A percentile compares a stretch with the other conserved stretches of the same genome.
Evolutionary conservation across 2,888 invertebrate species (phyloP).

Genomic region (Dioctria linearis): DNA sequence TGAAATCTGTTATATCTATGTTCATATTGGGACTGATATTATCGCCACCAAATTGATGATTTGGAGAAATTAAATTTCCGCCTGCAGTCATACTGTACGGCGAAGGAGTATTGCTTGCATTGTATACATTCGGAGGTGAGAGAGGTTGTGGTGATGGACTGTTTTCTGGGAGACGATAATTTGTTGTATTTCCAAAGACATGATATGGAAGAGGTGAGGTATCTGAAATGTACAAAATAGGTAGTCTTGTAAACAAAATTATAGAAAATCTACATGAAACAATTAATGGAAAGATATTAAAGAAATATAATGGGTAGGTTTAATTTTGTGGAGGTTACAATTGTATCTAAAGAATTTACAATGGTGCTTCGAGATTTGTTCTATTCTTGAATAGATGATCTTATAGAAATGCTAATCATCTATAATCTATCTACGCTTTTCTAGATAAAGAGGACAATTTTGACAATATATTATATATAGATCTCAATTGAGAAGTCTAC

Average conservation of each 20-base stretch:
- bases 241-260: too few species aligned
- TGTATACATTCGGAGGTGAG: constrained; percentile 67
- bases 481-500: too few species aligned
- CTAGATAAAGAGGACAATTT: too few species aligned
- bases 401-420: too few species aligned
- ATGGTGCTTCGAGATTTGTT: too few species aligned
- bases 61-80: constrained; percentile 61
- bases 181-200: constrained; percentile 64
- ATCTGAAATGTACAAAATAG: constrained; percentile 61
- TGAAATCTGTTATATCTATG: constrained; percentile 48
- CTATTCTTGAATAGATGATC: too few species aligned
- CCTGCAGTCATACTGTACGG: constrained; percentile 65
- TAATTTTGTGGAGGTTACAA: constrained; percentile 29
- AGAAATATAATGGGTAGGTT: too few species aligned
- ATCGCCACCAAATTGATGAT: constrained; percentile 55
- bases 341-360: background rate
- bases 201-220: constrained; percentile 68
- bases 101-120: constrained; percentile 66
- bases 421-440: too few species aligned
- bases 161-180: constrained; percentile 63
- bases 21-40: constrained; percentile 56
- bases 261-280: too few species aligned
- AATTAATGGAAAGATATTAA: background rate
- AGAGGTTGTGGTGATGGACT: constrained; percentile 70
- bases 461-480: too few species aligned